Evolutionary conservation across 2,113 vertebrate species (phyloP).

Genomic region (Coptodon rendalli): DNA sequence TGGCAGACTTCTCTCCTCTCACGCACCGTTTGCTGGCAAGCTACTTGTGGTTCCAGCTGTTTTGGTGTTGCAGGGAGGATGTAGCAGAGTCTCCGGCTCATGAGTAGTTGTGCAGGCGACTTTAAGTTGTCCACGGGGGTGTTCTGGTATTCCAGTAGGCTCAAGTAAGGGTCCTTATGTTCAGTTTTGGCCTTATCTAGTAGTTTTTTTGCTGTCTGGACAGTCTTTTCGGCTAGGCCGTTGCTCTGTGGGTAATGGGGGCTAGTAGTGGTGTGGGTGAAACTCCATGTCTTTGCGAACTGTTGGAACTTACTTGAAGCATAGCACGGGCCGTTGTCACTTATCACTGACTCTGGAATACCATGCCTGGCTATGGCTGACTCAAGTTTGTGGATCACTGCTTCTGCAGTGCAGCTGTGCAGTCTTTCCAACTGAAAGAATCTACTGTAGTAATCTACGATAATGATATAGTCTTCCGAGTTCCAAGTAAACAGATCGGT

Average conservation of each 20-base stretch:
- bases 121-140: fast-evolving
- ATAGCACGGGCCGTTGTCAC: fast-evolving
- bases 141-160: neutral
- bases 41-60: fast-evolving
- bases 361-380: fast-evolving
- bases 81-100: neutral
- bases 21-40: fast-evolving
- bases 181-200: neutral
- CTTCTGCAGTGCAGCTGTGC: fast-evolving
- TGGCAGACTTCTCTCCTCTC: neutral
- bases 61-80: neutral
- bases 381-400: fast-evolving
- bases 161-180: neutral
- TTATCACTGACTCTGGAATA: neutral
- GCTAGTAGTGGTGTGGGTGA: neutral
- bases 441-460: fast-evolving
- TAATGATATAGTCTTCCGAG: fast-evolving
- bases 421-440: fast-evolving
- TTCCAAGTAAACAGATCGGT: fast-evolving
- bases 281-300: neutral
- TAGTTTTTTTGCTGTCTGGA: neutral
- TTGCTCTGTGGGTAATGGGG: neutral
- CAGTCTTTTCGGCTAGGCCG: fast-evolving
- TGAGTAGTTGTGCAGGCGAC: fast-evolving
- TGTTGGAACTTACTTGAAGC: fast-evolving